These are phyloP conservation scores for Podarcis cretensis DNA, from an alignment of 2,113 vertebrate genomes.

Conservation along the genomic window DNA sequence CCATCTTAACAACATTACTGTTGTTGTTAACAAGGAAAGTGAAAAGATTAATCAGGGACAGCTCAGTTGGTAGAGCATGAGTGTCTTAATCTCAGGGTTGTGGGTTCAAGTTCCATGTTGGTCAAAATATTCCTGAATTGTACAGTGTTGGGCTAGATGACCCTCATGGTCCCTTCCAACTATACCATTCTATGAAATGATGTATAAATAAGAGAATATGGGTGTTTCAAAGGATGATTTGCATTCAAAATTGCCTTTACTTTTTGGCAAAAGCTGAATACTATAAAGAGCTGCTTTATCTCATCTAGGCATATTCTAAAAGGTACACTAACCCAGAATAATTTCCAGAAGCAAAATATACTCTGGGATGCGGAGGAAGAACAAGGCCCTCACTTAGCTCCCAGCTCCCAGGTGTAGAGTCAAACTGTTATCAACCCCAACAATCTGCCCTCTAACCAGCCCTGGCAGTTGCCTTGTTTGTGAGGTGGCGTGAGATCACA, in stretches of 20 bases:
- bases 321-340: background rate
- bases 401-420: background rate
- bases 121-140: too few relatives aligned
- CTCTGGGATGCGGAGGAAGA: background rate
- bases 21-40: background rate
- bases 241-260: background rate
- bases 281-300: background rate
- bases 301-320: background rate
- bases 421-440: background rate
- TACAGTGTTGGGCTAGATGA: too few relatives aligned
- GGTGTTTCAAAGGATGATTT: background rate
- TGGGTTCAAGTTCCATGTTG: too few relatives aligned
- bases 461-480: background rate
- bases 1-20: too few relatives aligned
- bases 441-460: background rate
- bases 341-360: background rate
- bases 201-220: background rate
- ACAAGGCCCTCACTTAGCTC: background rate
- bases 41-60: background rate
- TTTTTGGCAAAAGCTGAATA: background rate
- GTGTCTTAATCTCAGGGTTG: too few relatives aligned
- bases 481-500: constrained; percentile 10
- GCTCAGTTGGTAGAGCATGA: too few relatives aligned
- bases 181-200: background rate
- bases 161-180: too few relatives aligned